These are phyloP conservation scores for Coelinius sp. DNA, from an alignment of 2,888 invertebrate genomes.

Conservation along the genomic window DNA sequence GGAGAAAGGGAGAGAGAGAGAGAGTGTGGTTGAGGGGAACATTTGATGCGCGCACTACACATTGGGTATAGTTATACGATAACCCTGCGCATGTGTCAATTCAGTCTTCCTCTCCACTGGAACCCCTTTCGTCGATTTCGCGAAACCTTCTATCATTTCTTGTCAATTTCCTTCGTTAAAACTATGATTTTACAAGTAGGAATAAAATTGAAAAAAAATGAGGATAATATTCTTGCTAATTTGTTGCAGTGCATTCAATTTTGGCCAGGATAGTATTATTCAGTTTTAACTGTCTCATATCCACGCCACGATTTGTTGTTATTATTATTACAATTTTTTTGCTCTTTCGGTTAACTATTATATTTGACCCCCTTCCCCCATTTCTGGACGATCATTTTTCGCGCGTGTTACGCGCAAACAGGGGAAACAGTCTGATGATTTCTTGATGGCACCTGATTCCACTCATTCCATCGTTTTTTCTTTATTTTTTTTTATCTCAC, in stretches of 20 bases:
- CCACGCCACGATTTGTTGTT: background rate
- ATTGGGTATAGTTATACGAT: slow-evolving; percentile 37
- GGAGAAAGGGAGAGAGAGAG: slow-evolving; percentile 16
- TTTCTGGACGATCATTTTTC: slow-evolving; percentile 57
- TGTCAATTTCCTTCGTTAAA: background rate
- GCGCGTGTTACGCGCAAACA: slow-evolving; percentile 65
- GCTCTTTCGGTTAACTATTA: background rate
- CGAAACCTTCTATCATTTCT: slow-evolving; percentile 27
- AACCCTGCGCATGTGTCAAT: slow-evolving; percentile 62
- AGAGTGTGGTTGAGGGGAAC: slow-evolving; percentile 27
- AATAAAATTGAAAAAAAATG: background rate
- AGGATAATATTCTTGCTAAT: background rate
- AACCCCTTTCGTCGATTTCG: slow-evolving; percentile 44
- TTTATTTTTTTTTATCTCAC: slow-evolving; percentile 33
- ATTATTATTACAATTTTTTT: background rate
- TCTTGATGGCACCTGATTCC: slow-evolving; percentile 63
- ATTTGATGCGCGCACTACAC: slow-evolving; percentile 42
- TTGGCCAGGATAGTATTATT: background rate
- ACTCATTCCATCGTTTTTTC: slow-evolving; percentile 53
- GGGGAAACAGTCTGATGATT: slow-evolving; percentile 64
- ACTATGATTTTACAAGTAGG: background rate
- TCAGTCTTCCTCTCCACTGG: slow-evolving; percentile 56
- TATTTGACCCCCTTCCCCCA: slow-evolving; percentile 21
- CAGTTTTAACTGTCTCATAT: background rate
- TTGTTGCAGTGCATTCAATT: background rate